Evolutionary conservation across 1,140 invertebrate species (phyloP).

Genomic region (Pristionchus pacificus): DNA sequence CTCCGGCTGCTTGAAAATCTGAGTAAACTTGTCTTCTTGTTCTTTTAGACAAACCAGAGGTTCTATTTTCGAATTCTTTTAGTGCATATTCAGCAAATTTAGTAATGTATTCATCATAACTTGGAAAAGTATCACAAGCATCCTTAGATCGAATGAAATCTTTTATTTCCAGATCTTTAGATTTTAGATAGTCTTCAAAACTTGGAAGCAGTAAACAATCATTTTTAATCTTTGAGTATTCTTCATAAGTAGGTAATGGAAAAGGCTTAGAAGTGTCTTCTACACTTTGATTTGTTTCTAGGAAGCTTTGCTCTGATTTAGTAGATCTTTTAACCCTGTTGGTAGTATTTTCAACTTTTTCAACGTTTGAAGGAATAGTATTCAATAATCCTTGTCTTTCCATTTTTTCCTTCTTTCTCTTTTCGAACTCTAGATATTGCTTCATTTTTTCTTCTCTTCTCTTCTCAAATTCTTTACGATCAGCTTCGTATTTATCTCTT

Average conservation of each 20-base stretch:
- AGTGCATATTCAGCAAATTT: slow-evolving; percentile 5
- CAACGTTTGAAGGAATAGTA: too few species aligned
- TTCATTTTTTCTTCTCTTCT: slow-evolving; percentile 6
- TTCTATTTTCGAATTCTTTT: background rate
- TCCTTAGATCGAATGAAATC: too few species aligned
- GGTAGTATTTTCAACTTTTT: background rate
- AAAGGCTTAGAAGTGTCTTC: too few species aligned
- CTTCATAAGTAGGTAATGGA: too few species aligned
- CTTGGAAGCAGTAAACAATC: background rate
- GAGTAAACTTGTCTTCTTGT: slow-evolving; percentile 25
- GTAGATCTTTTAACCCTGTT: slow-evolving; percentile 14
- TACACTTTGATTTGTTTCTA: too few species aligned
- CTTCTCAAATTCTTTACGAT: slow-evolving; percentile 10
- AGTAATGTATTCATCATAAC: slow-evolving; percentile 7
- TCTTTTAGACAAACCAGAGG: too few species aligned
- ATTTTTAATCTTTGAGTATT: slow-evolving; percentile 12
- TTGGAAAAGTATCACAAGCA: slow-evolving; percentile 8
- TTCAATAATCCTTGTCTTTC: slow-evolving; percentile 1
- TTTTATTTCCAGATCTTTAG: too few species aligned
- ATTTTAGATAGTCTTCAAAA: slow-evolving; percentile 1
- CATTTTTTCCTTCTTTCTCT: slow-evolving; percentile 2
- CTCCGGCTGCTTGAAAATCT: slow-evolving; percentile 18
- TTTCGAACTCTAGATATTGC: background rate
- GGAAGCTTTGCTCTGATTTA: background rate
- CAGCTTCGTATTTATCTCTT: background rate